Evolutionary conservation across 2,113 vertebrate genomes (phyloP).

Genomic region (Chaenogobius annularis): DNA sequence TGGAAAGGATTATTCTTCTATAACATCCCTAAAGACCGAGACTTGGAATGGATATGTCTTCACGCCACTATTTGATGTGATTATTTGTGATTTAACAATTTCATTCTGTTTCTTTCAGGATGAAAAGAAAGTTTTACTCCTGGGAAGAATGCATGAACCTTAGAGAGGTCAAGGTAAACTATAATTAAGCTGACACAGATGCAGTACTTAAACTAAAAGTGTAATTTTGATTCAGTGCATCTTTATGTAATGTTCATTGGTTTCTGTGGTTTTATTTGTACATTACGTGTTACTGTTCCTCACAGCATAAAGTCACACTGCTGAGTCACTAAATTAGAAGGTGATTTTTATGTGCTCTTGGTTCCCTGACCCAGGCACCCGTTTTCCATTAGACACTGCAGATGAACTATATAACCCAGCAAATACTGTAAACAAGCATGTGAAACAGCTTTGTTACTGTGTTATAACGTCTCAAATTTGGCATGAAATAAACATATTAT

Average conservation of each 20-base stretch:
- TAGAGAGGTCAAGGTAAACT: slow-evolving; percentile 91
- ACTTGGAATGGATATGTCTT: no score
- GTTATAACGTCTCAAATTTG: slow-evolving; percentile 22
- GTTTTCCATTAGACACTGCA: slow-evolving; percentile 24
- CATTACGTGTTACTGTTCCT: slow-evolving; percentile 43
- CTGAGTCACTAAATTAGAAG: slow-evolving; percentile 68
- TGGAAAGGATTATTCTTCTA: no score
- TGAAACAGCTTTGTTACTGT: neutral
- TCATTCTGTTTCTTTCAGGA: slow-evolving; percentile 71
- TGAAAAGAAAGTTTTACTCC: slow-evolving; percentile 98
- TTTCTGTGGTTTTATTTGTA: slow-evolving; percentile 43
- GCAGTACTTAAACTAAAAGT: neutral
- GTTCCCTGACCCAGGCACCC: slow-evolving; percentile 36
- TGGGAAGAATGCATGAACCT: slow-evolving; percentile 99
- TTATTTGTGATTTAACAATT: neutral
- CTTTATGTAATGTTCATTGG: slow-evolving; percentile 13
- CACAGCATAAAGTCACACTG: slow-evolving; percentile 59
- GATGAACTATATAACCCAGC: slow-evolving; percentile 29
- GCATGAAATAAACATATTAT: slow-evolving; percentile 57
- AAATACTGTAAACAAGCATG: slow-evolving; percentile 51
- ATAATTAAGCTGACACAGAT: neutral
- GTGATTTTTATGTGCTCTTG: slow-evolving; percentile 69
- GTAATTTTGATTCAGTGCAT: neutral
- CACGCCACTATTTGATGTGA: neutral
- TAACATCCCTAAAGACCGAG: no score